These are phyloP conservation scores for Urocyon cinereoargenteus DNA, from an alignment of 2,797 vertebrate species.

Conservation along the genomic window DNA sequence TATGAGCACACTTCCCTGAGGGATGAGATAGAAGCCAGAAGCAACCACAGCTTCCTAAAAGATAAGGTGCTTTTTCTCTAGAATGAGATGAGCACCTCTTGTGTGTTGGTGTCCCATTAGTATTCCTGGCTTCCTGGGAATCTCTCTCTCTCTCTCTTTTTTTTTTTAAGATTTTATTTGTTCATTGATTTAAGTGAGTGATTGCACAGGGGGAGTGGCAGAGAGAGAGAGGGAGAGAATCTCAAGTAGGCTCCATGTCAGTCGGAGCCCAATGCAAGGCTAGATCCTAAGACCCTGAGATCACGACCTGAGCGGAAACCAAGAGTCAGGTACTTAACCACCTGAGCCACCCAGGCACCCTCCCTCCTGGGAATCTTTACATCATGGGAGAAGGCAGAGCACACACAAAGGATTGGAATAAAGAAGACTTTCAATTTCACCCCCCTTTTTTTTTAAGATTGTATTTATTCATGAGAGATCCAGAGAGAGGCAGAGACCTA, in stretches of 20 bases:
- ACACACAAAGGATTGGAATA: neutral
- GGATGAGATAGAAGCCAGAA: slow-evolving; percentile 10
- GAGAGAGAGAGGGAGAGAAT: neutral
- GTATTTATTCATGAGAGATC: too few species aligned
- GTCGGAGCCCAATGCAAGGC: neutral
- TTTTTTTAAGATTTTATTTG: neutral
- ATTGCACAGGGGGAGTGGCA: neutral
- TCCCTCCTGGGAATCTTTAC: slow-evolving; percentile 19
- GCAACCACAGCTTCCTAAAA: neutral
- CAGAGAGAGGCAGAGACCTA: too few species aligned
- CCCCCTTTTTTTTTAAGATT: too few species aligned
- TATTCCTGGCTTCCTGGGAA: slow-evolving; percentile 24
- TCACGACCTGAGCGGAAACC: neutral
- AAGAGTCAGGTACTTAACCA: neutral
- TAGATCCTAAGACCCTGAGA: neutral
- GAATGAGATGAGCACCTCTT: neutral
- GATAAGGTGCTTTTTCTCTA: neutral
- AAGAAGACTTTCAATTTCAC: slow-evolving; percentile 22
- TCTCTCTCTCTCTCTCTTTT: neutral
- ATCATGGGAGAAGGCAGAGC: slow-evolving; percentile 23
- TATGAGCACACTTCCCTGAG: neutral
- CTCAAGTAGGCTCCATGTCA: neutral
- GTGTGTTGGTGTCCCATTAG: neutral
- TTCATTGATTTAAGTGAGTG: neutral
- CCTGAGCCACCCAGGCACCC: neutral